phyloP scores from a whole-genome alignment of 1,140 invertebrate genomes.

The Physella acuta region DNA sequence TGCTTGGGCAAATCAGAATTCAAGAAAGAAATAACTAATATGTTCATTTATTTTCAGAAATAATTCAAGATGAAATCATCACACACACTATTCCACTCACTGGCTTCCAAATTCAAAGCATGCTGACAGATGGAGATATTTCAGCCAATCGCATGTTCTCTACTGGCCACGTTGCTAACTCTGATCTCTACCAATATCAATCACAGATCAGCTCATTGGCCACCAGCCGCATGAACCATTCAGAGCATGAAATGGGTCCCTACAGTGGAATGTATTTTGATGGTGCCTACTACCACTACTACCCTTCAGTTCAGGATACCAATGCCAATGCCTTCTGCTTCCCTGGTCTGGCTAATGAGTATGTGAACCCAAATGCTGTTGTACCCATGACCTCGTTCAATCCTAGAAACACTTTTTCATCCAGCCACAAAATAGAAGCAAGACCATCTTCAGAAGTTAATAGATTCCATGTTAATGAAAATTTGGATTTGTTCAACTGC shows the following conservation, averaged over 20 bases:
- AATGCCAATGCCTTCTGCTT: not conserved
- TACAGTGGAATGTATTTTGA: constrained; percentile 11
- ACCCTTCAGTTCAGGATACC: constrained; percentile 4
- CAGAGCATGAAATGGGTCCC: not conserved
- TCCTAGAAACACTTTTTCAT: not conserved
- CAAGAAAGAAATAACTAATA: too few species aligned
- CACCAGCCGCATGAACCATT: too few species aligned
- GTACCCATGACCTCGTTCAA: constrained; percentile 25
- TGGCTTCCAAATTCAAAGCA: not conserved
- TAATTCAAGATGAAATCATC: not conserved
- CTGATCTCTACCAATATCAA: constrained; percentile 8
- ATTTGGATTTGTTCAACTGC: too few species aligned
- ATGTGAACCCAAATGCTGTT: constrained; percentile 37
- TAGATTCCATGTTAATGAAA: too few species aligned
- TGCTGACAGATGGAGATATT: not conserved
- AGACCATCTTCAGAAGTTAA: too few species aligned
- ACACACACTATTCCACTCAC: not conserved
- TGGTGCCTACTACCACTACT: constrained; percentile 29
- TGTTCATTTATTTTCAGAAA: constrained; percentile 29
- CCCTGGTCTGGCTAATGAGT: constrained; percentile 7
- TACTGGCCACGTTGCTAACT: not conserved
- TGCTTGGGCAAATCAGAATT: too few species aligned
- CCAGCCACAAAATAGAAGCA: too few species aligned
- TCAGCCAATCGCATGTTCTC: not conserved
- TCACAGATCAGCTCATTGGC: not conserved